phyloP scores from a whole-genome alignment of 2,888 invertebrate species.

The Cheilosia vernalis region DNA sequence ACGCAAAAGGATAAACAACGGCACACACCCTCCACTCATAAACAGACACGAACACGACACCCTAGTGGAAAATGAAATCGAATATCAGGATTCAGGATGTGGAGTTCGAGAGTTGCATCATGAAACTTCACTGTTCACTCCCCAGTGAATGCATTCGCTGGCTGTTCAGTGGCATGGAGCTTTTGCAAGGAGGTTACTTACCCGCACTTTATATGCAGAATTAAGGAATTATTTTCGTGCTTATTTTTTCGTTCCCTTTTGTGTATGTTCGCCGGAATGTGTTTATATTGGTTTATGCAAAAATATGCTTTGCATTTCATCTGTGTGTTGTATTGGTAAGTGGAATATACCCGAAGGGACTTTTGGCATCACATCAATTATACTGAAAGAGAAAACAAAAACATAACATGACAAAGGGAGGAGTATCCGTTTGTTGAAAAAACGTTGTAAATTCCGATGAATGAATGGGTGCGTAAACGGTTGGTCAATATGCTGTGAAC shows the following conservation, averaged over 20 bases:
- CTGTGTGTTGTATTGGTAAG: background rate
- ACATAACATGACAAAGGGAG: background rate
- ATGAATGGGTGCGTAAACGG: slow-evolving; percentile 23
- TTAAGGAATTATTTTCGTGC: slow-evolving; percentile 49
- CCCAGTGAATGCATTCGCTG: slow-evolving; percentile 19
- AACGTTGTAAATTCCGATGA: slow-evolving; percentile 5
- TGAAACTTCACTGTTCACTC: background rate
- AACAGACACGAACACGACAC: slow-evolving; percentile 13
- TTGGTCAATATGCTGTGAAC: background rate
- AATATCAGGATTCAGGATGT: slow-evolving; percentile 25
- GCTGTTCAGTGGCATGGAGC: slow-evolving; percentile 11
- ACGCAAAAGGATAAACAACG: slow-evolving; percentile 54
- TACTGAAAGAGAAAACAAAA: background rate
- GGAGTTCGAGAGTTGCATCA: slow-evolving; percentile 42
- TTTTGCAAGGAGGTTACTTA: slow-evolving; percentile 46
- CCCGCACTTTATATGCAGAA: slow-evolving; percentile 61
- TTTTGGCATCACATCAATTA: slow-evolving; percentile 38
- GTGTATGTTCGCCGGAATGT: background rate
- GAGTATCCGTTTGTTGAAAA: slow-evolving; percentile 6
- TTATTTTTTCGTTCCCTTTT: slow-evolving; percentile 11
- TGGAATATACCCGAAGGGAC: background rate
- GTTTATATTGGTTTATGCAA: background rate
- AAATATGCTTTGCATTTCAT: too few relatives aligned
- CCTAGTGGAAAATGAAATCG: slow-evolving; percentile 22
- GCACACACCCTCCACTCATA: slow-evolving; percentile 7